These are phyloP conservation scores for Chloroclysta siterata DNA, from an alignment of 2,888 invertebrate genomes.

Conservation along the genomic window DNA sequence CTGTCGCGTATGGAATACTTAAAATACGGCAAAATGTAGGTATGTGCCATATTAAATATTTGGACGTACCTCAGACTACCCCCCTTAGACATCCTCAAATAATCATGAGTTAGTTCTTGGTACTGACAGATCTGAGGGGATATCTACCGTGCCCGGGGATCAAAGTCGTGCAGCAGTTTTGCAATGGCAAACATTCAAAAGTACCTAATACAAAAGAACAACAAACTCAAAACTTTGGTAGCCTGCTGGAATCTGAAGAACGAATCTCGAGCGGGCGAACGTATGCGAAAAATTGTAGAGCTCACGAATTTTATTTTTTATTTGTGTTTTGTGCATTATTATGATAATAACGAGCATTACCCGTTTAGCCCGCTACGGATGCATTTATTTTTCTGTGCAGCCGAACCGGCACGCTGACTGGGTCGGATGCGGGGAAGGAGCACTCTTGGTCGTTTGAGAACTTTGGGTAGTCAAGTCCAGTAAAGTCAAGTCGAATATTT, in stretches of 20 bases:
- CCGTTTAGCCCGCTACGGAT: slow-evolving; percentile 70
- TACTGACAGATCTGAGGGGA: too few relatives aligned
- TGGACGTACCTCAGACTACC: too few relatives aligned
- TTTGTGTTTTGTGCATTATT: slow-evolving; percentile 68
- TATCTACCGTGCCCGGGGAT: too few relatives aligned
- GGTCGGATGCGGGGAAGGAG: slow-evolving; percentile 40
- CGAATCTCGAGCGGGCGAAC: slow-evolving; percentile 27
- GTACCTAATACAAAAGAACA: too few relatives aligned
- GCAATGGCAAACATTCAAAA: too few relatives aligned
- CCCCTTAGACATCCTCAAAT: too few relatives aligned
- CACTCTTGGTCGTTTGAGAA: slow-evolving; percentile 10
- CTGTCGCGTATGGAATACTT: too few relatives aligned
- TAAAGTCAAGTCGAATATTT: too few relatives aligned
- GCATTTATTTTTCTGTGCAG: slow-evolving; percentile 70
- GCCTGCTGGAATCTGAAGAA: slow-evolving; percentile 20
- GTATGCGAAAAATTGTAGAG: slow-evolving; percentile 61
- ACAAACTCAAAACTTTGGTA: slow-evolving; percentile 12
- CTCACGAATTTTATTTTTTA: slow-evolving; percentile 53
- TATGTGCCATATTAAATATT: too few relatives aligned
- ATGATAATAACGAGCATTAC: slow-evolving; percentile 78
- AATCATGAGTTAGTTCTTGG: too few relatives aligned
- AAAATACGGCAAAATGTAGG: too few relatives aligned
- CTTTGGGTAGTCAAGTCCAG: not conserved
- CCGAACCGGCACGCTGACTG: slow-evolving; percentile 56
- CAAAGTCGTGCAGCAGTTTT: too few relatives aligned